Percentiles rank a stretch among this genome's conserved stretches.
Conservation (phyloP, 2,113 vertebrate genomes). For the Mobula hypostoma region DNA sequence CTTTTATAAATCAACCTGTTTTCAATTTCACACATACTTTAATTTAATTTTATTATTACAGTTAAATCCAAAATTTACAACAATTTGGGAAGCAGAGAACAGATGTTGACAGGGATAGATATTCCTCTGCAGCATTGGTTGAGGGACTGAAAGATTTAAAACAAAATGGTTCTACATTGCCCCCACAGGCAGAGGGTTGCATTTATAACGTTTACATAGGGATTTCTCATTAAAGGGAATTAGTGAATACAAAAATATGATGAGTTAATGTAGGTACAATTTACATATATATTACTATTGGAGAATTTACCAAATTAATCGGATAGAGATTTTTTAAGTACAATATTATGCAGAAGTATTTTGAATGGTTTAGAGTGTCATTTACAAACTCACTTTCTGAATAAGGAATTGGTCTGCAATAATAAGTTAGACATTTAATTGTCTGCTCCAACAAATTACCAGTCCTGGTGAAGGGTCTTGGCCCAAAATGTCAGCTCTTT, state of each 20-base stretch:
- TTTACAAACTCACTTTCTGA: too few relatives aligned
- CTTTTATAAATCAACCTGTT: neutral
- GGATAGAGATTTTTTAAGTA: neutral
- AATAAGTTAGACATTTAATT: too few relatives aligned
- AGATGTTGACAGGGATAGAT: neutral
- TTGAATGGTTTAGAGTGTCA: neutral
- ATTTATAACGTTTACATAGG: neutral
- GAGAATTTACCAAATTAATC: neutral
- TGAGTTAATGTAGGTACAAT: neutral
- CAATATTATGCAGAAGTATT: neutral
- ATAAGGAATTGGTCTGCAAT: too few relatives aligned
- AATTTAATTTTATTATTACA: neutral
- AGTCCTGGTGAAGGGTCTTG: too few relatives aligned
- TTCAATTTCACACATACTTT: neutral
- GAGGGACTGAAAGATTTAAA: neutral
- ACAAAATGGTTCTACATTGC: neutral
- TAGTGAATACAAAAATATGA: neutral
- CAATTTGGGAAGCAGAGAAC: neutral
- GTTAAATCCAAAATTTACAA: neutral
- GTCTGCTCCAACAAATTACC: too few relatives aligned
- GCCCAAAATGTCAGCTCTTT: too few relatives aligned
- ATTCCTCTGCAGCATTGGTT: neutral
- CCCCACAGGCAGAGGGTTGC: neutral
- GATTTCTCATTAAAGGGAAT: neutral
- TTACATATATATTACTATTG: neutral